phyloP scores from a whole-genome alignment of 2,797 vertebrate species.

The Pseudopleuronectes americanus region DNA sequence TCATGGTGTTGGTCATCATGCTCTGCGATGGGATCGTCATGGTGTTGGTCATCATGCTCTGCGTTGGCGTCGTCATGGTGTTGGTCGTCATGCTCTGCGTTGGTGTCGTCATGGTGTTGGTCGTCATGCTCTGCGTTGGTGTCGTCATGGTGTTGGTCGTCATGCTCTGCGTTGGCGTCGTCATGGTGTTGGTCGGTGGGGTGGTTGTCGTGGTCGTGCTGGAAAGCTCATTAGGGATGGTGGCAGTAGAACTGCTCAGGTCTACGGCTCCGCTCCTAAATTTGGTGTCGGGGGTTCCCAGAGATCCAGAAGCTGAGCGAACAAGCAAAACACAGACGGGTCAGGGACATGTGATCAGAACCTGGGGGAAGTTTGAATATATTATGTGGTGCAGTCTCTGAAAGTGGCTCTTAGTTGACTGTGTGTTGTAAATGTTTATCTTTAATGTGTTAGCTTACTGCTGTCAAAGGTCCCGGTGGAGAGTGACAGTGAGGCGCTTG shows the following conservation, averaged over 20 bases:
- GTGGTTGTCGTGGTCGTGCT: fast-evolving
- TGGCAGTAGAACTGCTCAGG: not conserved
- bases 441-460: slow-evolving; percentile 36
- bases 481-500: fast-evolving
- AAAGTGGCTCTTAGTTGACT: not conserved
- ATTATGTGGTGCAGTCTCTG: not conserved
- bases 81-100: no score
- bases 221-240: fast-evolving
- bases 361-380: not conserved
- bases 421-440: not conserved
- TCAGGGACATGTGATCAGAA: not conserved
- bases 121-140: no score
- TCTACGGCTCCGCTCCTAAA: fast-evolving
- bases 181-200: not conserved
- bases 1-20: no score
- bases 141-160: no score
- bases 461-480: not conserved
- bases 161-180: no score
- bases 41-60: no score
- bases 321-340: not conserved
- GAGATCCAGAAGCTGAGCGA: not conserved
- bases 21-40: no score
- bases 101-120: no score
- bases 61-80: no score
- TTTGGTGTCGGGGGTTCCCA: fast-evolving